phyloP scores from a whole-genome alignment of 2,113 vertebrate species.

The Eonycteris spelaea region DNA sequence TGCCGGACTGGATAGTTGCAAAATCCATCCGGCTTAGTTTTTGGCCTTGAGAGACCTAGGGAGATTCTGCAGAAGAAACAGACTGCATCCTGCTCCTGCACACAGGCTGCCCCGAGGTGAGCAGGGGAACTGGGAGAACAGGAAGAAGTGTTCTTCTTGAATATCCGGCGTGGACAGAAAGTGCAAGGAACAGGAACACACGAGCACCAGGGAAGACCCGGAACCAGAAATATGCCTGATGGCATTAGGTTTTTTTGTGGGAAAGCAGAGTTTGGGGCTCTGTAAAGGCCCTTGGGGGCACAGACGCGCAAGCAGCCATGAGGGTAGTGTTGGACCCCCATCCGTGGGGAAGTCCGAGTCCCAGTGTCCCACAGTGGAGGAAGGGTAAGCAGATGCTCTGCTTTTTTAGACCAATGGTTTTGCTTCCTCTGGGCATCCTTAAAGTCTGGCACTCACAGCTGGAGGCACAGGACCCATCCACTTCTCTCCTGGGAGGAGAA shows the following conservation, averaged over 20 bases:
- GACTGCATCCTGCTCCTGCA: not conserved
- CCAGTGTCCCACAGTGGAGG: not conserved
- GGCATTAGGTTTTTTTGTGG: conserved; percentile 47
- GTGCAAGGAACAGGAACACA: not conserved
- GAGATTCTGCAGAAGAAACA: not conserved
- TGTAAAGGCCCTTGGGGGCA: conserved; percentile 1
- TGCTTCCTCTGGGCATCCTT: not conserved
- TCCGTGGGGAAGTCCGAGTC: not conserved
- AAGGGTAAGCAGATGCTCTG: too few species aligned
- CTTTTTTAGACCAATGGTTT: fast-evolving
- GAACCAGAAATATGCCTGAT: not conserved
- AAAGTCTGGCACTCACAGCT: conserved; percentile 66
- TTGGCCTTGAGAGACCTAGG: not conserved
- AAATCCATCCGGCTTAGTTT: not conserved
- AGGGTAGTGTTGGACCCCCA: not conserved
- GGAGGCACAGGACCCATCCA: conserved; percentile 82
- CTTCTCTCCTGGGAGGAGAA: conserved; percentile 79
- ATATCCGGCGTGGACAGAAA: not conserved
- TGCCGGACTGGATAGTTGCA: not conserved
- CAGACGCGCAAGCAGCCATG: not conserved
- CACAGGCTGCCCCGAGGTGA: too few species aligned
- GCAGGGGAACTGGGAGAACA: too few species aligned
- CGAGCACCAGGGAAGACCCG: not conserved
- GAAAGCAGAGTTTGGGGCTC: not conserved
- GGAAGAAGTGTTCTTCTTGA: not conserved